Evolutionary conservation across 2,888 invertebrate species (phyloP).

Genomic region (Fragum fragum): DNA sequence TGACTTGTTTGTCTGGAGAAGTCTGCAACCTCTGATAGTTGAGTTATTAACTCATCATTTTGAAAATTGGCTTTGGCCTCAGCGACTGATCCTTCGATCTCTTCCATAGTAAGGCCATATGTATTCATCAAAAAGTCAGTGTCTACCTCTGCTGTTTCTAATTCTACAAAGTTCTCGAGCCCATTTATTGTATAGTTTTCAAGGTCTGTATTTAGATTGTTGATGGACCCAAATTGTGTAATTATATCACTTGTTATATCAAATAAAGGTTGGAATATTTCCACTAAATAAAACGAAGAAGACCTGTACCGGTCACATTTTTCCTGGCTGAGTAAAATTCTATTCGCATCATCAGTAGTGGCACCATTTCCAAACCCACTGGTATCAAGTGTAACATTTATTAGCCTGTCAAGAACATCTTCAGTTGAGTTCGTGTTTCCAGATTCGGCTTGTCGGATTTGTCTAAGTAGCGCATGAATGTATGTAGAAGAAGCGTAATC

Average conservation of each 20-base stretch:
- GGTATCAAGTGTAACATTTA: conserved; percentile 14
- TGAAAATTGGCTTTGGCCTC: conserved; percentile 10
- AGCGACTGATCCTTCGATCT: conserved; percentile 22
- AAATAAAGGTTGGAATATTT: conserved; percentile 20
- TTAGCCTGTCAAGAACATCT: conserved; percentile 12
- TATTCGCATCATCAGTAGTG: conserved; percentile 15
- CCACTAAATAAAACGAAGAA: conserved; percentile 10
- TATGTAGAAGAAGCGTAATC: conserved; percentile 10
- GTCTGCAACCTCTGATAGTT: neutral
- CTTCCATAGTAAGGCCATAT: conserved; percentile 37
- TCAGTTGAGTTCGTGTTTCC: neutral
- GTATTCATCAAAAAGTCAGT: conserved; percentile 16
- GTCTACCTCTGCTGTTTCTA: conserved; percentile 30
- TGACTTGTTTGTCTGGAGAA: neutral
- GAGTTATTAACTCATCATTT: neutral
- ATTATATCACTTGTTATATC: conserved; percentile 28
- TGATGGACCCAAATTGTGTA: neutral
- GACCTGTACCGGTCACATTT: conserved; percentile 24
- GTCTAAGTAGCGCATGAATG: conserved; percentile 25
- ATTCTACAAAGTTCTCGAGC: conserved; percentile 6
- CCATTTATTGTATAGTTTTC: neutral
- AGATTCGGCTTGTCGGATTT: conserved; percentile 20
- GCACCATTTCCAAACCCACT: conserved; percentile 13
- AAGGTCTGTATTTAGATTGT: neutral
- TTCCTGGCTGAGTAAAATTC: conserved; percentile 13